Percentiles rank a stretch among this genome's conserved stretches.
These are phyloP conservation scores for Crocodylus rhombifer DNA, from an alignment of 2,797 vertebrate species.

Conservation along the genomic window DNA sequence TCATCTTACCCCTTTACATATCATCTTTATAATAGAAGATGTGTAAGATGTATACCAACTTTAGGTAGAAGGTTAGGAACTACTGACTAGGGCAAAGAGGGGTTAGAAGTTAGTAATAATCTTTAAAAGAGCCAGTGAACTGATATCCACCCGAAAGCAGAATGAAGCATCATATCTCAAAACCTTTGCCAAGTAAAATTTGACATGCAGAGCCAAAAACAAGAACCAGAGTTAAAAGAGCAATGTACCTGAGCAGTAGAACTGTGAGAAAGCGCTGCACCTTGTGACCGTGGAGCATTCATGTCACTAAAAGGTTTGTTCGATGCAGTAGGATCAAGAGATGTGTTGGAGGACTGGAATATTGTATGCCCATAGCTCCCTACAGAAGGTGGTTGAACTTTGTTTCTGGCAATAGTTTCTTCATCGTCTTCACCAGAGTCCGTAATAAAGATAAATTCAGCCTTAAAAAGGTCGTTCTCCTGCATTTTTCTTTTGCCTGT, in stretches of 20 bases:
- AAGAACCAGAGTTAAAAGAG: not conserved
- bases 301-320: conserved; percentile 3
- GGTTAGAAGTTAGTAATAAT: not conserved
- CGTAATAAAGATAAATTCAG: conserved; percentile 87
- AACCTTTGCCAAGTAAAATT: conserved; percentile 7
- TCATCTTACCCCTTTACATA: not conserved
- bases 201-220: not conserved
- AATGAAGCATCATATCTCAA: not conserved
- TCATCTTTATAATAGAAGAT: not conserved
- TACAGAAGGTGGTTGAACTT: not conserved
- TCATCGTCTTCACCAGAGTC: conserved; percentile 84
- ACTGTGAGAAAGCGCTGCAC: not conserved
- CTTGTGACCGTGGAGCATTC: not conserved
- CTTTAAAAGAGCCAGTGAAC: not conserved
- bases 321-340: conserved; percentile 5
- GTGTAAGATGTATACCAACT: not conserved
- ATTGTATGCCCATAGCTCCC: conserved; percentile 22
- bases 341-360: conserved; percentile 56
- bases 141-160: not conserved
- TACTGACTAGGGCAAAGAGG: not conserved
- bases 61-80: not conserved
- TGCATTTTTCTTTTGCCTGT: conserved; percentile 79
- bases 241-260: conserved; percentile 74
- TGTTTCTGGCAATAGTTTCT: conserved; percentile 49
- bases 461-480: conserved; percentile 86